These are phyloP conservation scores for Cheilosia impressa DNA, from an alignment of 2,888 invertebrate species.

Conservation along the genomic window DNA sequence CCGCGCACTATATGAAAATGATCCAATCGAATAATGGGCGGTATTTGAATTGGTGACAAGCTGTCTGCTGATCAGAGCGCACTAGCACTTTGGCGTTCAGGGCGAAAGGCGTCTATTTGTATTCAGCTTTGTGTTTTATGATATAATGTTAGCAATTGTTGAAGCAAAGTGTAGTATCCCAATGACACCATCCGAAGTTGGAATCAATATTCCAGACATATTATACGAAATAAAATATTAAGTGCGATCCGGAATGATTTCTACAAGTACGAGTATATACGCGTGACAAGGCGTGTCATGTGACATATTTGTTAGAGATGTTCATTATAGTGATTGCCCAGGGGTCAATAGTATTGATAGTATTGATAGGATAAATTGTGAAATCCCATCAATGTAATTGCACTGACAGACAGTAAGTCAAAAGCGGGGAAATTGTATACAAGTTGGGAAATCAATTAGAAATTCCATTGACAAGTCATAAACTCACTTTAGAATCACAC, in stretches of 20 bases:
- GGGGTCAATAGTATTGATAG: constrained; percentile 3
- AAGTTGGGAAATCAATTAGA: constrained; percentile 39
- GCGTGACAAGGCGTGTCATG: constrained; percentile 24
- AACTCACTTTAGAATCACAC: constrained; percentile 11
- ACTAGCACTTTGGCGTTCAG: constrained; percentile 1
- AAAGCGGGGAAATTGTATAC: constrained; percentile 35
- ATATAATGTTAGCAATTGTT: constrained; percentile 41
- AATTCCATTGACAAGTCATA: constrained; percentile 52
- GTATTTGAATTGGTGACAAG: constrained; percentile 57
- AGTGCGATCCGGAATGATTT: constrained; percentile 38
- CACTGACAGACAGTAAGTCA: not conserved
- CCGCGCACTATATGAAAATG: not conserved
- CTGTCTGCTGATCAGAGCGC: constrained; percentile 55
- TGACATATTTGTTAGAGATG: constrained; percentile 32
- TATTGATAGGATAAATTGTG: too few species aligned
- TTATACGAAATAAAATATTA: constrained; percentile 38
- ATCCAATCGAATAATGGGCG: constrained; percentile 26
- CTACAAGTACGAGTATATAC: not conserved
- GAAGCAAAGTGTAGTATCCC: constrained; percentile 30
- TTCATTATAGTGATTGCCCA: not conserved
- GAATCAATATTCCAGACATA: constrained; percentile 52
- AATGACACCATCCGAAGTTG: constrained; percentile 53
- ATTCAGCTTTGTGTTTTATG: constrained; percentile 34
- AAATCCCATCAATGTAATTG: constrained; percentile 24
- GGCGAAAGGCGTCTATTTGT: constrained; percentile 29